Evolutionary conservation across 1,140 invertebrate species (phyloP).

Genomic region (Ladona fulva): DNA sequence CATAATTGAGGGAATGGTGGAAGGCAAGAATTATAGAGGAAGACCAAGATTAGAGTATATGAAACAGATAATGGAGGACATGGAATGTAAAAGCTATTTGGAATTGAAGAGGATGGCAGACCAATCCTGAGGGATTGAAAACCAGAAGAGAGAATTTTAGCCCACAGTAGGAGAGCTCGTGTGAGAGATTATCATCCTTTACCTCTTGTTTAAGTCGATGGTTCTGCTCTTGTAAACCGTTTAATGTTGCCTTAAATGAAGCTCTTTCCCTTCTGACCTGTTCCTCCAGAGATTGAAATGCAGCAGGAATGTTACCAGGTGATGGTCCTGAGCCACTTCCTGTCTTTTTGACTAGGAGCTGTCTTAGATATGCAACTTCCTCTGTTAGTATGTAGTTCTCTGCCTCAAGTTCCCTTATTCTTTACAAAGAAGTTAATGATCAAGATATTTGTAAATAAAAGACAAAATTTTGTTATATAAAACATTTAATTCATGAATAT

Average conservation of each 20-base stretch:
- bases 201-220: background rate
- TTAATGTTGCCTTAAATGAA: constrained; percentile 26
- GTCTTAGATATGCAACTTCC: constrained; percentile 24
- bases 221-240: background rate
- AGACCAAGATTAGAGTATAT: too few species aligned
- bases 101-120: too few species aligned
- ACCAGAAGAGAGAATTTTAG: too few species aligned
- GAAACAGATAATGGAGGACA: too few species aligned
- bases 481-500: too few species aligned
- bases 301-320: constrained; percentile 30
- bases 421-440: constrained; percentile 19
- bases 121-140: too few species aligned
- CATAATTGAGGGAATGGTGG: too few species aligned
- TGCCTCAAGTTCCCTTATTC: constrained; percentile 27
- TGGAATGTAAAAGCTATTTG: too few species aligned
- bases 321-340: constrained; percentile 26
- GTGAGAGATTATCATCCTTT: background rate
- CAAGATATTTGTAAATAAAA: constrained; percentile 17
- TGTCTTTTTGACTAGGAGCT: constrained; percentile 20
- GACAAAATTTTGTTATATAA: too few species aligned
- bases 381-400: constrained; percentile 27
- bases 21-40: too few species aligned
- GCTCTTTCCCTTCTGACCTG: constrained; percentile 33
- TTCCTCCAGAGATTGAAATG: constrained; percentile 35
- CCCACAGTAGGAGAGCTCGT: too few species aligned